Evolutionary conservation across 1,140 invertebrate species (phyloP), one percentile per base, ranked within the genome.

Genomic region (Coelopa frigida): DNA sequence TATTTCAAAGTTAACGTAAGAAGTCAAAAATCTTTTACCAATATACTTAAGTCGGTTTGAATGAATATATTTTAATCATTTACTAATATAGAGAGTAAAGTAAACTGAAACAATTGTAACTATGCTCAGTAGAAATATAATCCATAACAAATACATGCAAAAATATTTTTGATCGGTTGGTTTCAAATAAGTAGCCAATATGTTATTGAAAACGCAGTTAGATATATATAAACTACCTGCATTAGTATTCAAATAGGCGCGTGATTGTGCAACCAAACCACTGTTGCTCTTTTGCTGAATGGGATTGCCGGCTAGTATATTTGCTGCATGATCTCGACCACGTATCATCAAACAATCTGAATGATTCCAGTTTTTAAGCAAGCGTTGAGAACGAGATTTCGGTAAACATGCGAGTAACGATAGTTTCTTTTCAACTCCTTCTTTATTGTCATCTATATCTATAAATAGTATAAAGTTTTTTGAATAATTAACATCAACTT

Each of bases 351-450:
- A 72, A 52, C 84, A 84, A n/a, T 82, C 75, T 10, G 84, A 82
- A 70, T 87, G 82, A 33, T 77, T 63, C 84, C 85, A 89, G 54
- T 83, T 80, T 51, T 84, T 86, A 2, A 91, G 71, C 12, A 87
- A 70, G 18, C 87, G 75, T 55, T 85, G 81, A 2, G 81, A 84
- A 41, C 87, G 74, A 1, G 83, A 84, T 59, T 82, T 76, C 10
- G 87, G 86, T 45, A 87, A 70, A 15, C 85, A 65, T 15, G 83
- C 80, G 2, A 89, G 68, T 15, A 90, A 66, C 8, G 80, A 78
- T n/a, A 89, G 71, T 70, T 89, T 88, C 48, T 76, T 75, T 51
- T 78, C 71, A 32, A 81, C 75, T 70, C 80, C 53, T 51, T 77
- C 73, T 50, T 75, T 77, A 1, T 77, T 76, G 55, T 89, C 83